phyloP scores from a whole-genome alignment of 2,113 vertebrate species.

The Microtus montanus region DNA sequence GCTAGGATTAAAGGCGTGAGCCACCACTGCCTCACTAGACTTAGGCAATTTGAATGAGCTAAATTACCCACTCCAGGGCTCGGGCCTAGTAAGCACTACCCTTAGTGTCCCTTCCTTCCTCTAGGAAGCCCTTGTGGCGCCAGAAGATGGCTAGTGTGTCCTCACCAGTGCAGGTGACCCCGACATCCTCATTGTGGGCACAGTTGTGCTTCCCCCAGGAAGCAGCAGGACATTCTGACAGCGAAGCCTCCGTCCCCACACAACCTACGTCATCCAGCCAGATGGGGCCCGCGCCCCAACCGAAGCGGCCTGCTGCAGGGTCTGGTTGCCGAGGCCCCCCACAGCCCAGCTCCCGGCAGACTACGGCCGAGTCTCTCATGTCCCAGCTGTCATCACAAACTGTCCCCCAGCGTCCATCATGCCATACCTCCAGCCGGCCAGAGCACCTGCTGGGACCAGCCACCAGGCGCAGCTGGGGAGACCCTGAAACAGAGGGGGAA shows the following conservation, averaged over 20 bases:
- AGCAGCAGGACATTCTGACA: constrained; percentile 73
- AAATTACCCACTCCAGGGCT: background rate
- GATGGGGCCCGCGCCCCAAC: constrained; percentile 78
- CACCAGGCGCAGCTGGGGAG: constrained; percentile 73
- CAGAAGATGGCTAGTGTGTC: fast-evolving
- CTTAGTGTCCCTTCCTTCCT: background rate
- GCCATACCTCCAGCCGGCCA: constrained; percentile 83
- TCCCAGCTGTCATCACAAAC: constrained; percentile 84
- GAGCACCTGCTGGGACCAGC: constrained; percentile 78
- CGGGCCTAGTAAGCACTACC: background rate
- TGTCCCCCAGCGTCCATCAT: constrained; percentile 78
- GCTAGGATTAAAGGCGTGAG: too few relatives aligned
- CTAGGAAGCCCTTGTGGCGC: background rate
- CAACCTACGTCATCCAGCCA: constrained; percentile 84
- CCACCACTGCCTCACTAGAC: too few relatives aligned
- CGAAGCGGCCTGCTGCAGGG: constrained; percentile 65
- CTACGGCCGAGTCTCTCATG: constrained; percentile 60
- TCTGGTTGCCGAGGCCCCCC: constrained; percentile 64
- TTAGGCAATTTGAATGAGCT: background rate
- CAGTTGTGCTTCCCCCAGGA: constrained; percentile 82
- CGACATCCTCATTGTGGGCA: constrained; percentile 82
- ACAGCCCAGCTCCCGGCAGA: constrained; percentile 81
- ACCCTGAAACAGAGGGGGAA: background rate
- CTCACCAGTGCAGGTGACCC: constrained; percentile 78
- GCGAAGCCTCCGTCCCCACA: constrained; percentile 70